These are phyloP conservation scores for Linyphia triangularis DNA, from an alignment of 2,888 invertebrate species.

Conservation along the genomic window DNA sequence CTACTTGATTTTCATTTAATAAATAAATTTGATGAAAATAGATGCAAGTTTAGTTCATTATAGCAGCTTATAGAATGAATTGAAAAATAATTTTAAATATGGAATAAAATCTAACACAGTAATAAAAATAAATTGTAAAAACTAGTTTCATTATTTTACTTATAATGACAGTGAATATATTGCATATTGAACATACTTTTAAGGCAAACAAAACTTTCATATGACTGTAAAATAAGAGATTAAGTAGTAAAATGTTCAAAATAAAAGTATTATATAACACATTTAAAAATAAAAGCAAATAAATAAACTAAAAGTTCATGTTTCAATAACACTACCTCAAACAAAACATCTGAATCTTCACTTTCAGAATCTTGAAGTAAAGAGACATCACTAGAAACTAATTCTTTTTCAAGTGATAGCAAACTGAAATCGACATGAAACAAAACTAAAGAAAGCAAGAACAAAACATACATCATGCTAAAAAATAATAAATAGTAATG, in stretches of 20 bases:
- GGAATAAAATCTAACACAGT: too few relatives aligned
- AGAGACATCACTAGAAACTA: constrained; percentile 67
- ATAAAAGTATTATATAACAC: background rate
- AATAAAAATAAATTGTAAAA: too few relatives aligned
- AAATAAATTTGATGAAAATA: too few relatives aligned
- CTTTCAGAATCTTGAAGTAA: constrained; percentile 62
- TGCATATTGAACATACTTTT: too few relatives aligned
- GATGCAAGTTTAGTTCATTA: too few relatives aligned
- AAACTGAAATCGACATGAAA: constrained; percentile 64
- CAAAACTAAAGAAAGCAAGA: constrained; percentile 26
- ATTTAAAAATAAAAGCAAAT: background rate
- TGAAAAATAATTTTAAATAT: too few relatives aligned
- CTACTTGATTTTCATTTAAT: too few relatives aligned
- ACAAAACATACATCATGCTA: constrained; percentile 15
- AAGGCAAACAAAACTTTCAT: too few relatives aligned
- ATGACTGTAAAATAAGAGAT: background rate
- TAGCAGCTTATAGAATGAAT: too few relatives aligned
- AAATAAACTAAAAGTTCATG: background rate
- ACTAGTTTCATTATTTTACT: too few relatives aligned
- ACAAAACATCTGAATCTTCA: constrained; percentile 61
- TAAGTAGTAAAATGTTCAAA: background rate
- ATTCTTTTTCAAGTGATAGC: constrained; percentile 55
- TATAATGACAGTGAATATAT: too few relatives aligned
- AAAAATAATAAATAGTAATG: constrained; percentile 13
- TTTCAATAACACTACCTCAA: constrained; percentile 43